Evolutionary conservation across 1,140 invertebrate genomes (phyloP).

Genomic region (Cydia fagiglandana): DNA sequence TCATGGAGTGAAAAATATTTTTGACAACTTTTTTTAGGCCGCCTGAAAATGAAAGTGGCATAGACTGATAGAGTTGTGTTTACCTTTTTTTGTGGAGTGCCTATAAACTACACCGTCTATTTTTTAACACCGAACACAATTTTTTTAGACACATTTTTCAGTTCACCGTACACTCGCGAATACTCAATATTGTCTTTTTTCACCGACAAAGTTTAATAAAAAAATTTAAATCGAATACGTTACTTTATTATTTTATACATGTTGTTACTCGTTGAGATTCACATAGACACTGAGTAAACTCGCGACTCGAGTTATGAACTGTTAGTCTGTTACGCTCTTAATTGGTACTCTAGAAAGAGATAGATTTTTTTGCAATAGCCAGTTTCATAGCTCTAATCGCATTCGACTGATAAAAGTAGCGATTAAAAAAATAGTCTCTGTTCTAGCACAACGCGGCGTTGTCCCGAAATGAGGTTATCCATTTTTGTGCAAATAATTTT

Average conservation of each 20-base stretch:
- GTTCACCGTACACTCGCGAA: slow-evolving; percentile 12
- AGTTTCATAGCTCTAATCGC: slow-evolving; percentile 30
- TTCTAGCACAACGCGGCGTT: slow-evolving; percentile 53
- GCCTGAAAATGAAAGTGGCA: not conserved
- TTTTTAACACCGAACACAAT: not conserved
- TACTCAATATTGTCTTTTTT: not conserved
- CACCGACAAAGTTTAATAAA: not conserved
- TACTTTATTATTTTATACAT: not conserved
- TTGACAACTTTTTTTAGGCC: slow-evolving; percentile 1
- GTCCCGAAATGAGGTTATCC: slow-evolving; percentile 75
- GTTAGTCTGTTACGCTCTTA: slow-evolving; percentile 13
- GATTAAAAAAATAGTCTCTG: slow-evolving; percentile 37
- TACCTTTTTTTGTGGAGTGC: slow-evolving; percentile 10
- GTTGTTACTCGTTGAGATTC: slow-evolving; percentile 18
- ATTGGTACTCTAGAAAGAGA: slow-evolving; percentile 20
- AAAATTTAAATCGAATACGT: not conserved
- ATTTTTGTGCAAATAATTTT: slow-evolving; percentile 76
- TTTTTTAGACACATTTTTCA: not conserved
- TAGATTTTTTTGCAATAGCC: slow-evolving; percentile 30
- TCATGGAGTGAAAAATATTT: not conserved
- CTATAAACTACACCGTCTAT: slow-evolving; percentile 2
- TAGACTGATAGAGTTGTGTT: slow-evolving; percentile 5
- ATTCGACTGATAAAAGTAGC: slow-evolving; percentile 26
- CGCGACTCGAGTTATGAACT: slow-evolving; percentile 3
- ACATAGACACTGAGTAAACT: slow-evolving; percentile 9